Evolutionary conservation across 1,140 invertebrate species (phyloP), one percentile per base, ranked within the genome.

Genomic region (Cyphomyrmex costatus): DNA sequence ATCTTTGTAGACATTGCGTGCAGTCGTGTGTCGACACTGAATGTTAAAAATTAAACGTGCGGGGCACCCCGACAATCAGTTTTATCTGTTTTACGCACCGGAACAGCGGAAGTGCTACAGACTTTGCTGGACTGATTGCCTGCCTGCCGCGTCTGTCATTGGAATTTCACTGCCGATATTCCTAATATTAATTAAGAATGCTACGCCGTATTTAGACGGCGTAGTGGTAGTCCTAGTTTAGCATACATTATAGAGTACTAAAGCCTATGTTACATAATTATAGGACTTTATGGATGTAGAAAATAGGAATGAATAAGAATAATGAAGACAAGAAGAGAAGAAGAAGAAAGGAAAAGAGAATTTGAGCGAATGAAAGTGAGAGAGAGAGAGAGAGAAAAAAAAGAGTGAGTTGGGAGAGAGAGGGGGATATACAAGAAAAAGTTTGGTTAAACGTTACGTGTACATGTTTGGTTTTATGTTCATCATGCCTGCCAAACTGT

Each of bases 81-180:
- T 93, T 93, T 91, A 91, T 91, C 70, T 56, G 46, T 80, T 80
- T 88, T 89, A 90, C 85, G 90, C 92, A 90, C 86, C 89, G 82
- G 85, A 92, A 92, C 92, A 93, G 93, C 88, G 91, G 88, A 89
- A 93, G 91, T 93, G 91, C 90, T 91, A 93, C 92, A 92, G 88
- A 93, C 89, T 91, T 87, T 91, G 90, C 85, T 90, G 89, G 88
- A 94, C 86, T 90, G 92, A 92, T 89, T 92, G 92, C 90, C 92
- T 92, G 91, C 90, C 91, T 91, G 91, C 89, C 92, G 93, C 92
- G 92, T 95, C 92, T 94, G 94, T 95, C 93, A 94, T 95, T 95
- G 94, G 94, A 94, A 95, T 95, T 95, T 95, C 95, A 95, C 95
- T 95, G 95, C 95, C 95, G 94, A 95, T 95, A 95, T 95, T 95